Conservation (phyloP, 2,113 vertebrate species). For the Colossoma macropomum region DNA sequence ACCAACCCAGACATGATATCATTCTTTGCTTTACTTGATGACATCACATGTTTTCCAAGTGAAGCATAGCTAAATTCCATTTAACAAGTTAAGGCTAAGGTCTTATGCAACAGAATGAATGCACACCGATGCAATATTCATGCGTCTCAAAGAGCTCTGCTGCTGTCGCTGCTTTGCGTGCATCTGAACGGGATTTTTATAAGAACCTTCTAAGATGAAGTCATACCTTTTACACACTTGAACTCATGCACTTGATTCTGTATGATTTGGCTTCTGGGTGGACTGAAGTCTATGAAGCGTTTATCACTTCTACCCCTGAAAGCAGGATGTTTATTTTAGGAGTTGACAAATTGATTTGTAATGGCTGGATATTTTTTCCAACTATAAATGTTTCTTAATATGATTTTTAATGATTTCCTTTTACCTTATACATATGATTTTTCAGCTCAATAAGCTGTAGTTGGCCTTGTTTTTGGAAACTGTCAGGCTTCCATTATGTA, state of each 20-base stretch:
- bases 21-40: not conserved
- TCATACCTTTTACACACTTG: not conserved
- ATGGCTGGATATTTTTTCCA: conserved; percentile 8
- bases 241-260: not conserved
- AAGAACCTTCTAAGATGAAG: not conserved
- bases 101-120: not conserved
- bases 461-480: conserved; percentile 36
- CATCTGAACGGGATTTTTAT: not conserved
- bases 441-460: conserved; percentile 37
- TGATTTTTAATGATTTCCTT: conserved; percentile 20
- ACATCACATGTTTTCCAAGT: conserved; percentile 42
- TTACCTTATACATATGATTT: conserved; percentile 24
- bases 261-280: not conserved
- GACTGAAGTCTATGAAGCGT: not conserved
- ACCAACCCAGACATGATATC: conserved; percentile 37
- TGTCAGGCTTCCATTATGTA: conserved; percentile 36
- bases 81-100: not conserved
- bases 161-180: conserved; percentile 7
- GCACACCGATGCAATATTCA: conserved; percentile 12
- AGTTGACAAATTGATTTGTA: conserved; percentile 33
- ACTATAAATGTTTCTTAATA: conserved; percentile 29
- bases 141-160: not conserved
- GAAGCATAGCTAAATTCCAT: conserved; percentile 10
- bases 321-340: not conserved
- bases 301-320: not conserved